Evolutionary conservation across 2,888 invertebrate genomes (phyloP), one percentile per base, ranked within the genome.

Genomic region (Zeuzera pyrina): DNA sequence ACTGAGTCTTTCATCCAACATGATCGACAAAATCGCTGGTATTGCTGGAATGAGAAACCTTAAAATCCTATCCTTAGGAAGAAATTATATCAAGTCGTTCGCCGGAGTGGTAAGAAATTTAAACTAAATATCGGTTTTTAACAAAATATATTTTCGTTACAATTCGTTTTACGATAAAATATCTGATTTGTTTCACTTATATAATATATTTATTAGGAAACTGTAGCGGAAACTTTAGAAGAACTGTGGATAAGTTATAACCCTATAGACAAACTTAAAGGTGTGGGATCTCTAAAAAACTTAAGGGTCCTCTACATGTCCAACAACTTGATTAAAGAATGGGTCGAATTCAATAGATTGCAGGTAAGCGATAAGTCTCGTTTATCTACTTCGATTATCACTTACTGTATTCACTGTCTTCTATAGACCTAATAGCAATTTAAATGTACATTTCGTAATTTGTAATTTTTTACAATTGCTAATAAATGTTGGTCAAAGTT

Each of bases 211-310:
- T 30, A 38, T 13, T 30, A 91, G 90, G 97, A 97, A 81, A 89
- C 90, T 0, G 88, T 97, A 14, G 91, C 90, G 0, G 97, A 97
- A 2, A 93, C 92, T 1, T 71, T 97, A 19, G 94, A 96, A 66
- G 91, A 97, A 65, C 72, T 97, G 3, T 97, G 97, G 97, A 91
- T 97, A 30, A 97, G 97, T 26, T 97, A 97, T 67, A 97, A 97
- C 68, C 77, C 87, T 8, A 93, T 97, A 40, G 97, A 97, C 56
- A 97, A 96, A 72, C 79, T 95, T 26, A 96, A 95, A 76, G 95
- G 95, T 0, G 85, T 96, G 3, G 90, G 88, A 26, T 79, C 87
- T 0, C 74, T 97, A 50, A 95, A 92, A 63, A 91, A 90, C 23
- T 69, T 97, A 0, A 89, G 88, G 54, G 92, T 96, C 0, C 84